Conservation (phyloP, 2,113 vertebrate species). For the Ramphastos sulfuratus region DNA sequence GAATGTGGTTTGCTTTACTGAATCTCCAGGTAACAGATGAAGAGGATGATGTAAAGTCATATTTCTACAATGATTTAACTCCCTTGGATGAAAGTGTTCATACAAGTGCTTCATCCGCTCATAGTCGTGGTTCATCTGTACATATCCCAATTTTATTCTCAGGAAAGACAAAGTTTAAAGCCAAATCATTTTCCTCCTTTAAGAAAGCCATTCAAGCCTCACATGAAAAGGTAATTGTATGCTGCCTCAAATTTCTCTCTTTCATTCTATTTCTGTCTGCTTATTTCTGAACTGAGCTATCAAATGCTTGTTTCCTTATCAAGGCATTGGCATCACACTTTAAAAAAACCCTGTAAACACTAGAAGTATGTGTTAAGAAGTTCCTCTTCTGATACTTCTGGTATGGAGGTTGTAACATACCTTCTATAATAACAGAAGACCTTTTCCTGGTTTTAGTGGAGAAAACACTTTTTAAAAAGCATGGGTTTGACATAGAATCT, state of each 20-base stretch:
- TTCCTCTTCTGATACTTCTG: not conserved
- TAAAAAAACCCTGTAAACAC: too few species aligned
- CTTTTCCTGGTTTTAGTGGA: not conserved
- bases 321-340: not conserved
- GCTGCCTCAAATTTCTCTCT: not conserved
- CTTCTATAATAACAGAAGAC: not conserved
- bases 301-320: not conserved
- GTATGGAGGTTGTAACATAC: not conserved
- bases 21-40: constrained; percentile 76
- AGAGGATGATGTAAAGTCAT: constrained; percentile 75
- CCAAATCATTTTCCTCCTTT: constrained; percentile 45
- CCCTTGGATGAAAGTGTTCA: not conserved
- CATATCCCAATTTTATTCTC: constrained; percentile 64
- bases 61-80: constrained; percentile 72
- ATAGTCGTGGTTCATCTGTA: rapidly evolving
- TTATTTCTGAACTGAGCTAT: not conserved
- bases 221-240: constrained; percentile 75
- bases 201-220: constrained; percentile 81
- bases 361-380: not conserved
- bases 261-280: not conserved
- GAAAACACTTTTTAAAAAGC: not conserved
- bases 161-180: not conserved
- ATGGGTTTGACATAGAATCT: not conserved
- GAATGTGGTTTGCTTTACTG: not conserved
- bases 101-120: rapidly evolving